Base-by-base conservation (phyloP, 2,113 vertebrate genomes). In the Stegastes partitus region DNA sequence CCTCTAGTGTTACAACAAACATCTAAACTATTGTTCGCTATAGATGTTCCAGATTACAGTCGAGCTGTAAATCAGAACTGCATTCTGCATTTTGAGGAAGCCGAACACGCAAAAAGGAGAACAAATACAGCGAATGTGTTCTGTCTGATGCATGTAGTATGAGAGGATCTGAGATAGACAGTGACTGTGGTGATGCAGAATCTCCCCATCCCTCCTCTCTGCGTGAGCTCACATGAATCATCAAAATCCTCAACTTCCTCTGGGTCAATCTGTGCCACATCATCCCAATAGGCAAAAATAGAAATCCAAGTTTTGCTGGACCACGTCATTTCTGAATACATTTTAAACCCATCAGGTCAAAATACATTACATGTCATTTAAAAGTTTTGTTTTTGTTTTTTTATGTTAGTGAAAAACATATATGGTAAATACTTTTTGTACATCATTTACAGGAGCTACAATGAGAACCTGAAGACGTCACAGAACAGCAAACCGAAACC, bases 241-340 rank as follows among this genome's bases (percentile, higher is more conserved):
- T 12, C 74, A 64, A 81, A 88, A 88, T 72, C 82, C 65, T 34
- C 28, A 0, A 58, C 62, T 84, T 87, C 84, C 80, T 84, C 47
- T 42, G n/a, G 54, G 45, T 23, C 6, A 77, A 74, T 71, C 69
- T 63, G 37, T 42, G 79, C 70, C 79, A 83, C 73, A 74, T 69
- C 71, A 67, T 74, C 59, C 39, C 4, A 70, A 77, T 77, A 68
- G 23, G 25, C 77, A 68, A 3, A 58, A 66, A 77, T 42, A 44
- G 23, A 22, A 12, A 53, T 56, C 23, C 2, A 22, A 64, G 34
- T 62, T 28, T 28, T 39, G 15, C 18, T 47, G 23, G 23, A 79
- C 42, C 11, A 2, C 55, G 53, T 12, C 55, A 50, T 21, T 26
- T 12, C 5, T 44, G 31, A 15, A 63, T 61, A n/a, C 4, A 11